Evolutionary conservation across 2,888 invertebrate genomes (phyloP).

Genomic region (Drosophila maculinotata): DNA sequence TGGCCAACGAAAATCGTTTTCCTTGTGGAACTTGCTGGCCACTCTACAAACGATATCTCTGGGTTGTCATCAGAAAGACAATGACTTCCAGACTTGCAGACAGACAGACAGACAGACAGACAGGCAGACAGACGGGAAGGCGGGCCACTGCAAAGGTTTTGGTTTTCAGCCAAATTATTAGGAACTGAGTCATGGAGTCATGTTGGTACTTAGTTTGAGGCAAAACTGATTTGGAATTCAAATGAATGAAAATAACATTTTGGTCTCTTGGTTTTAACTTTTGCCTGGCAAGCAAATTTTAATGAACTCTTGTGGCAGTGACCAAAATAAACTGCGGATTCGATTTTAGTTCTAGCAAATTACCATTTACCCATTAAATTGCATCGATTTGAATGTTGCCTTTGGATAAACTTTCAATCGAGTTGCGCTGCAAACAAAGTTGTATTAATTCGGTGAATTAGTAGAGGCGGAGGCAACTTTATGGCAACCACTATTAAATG

Average conservation of each 20-base stretch:
- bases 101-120: slow-evolving; percentile 10
- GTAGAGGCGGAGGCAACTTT: slow-evolving; percentile 10
- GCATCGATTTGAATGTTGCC: slow-evolving; percentile 1
- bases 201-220: slow-evolving; percentile 10
- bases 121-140: neutral
- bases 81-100: slow-evolving; percentile 48
- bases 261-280: slow-evolving; percentile 49
- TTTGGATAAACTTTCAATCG: slow-evolving; percentile 3
- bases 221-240: slow-evolving; percentile 64
- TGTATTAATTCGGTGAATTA: slow-evolving; percentile 52
- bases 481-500: slow-evolving; percentile 26
- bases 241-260: slow-evolving; percentile 64
- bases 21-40: slow-evolving; percentile 49
- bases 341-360: slow-evolving; percentile 3
- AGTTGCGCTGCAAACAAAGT: slow-evolving; percentile 8
- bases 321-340: slow-evolving; percentile 17
- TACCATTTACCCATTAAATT: slow-evolving; percentile 16
- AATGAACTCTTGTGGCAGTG: slow-evolving; percentile 54
- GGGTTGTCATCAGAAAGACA: slow-evolving; percentile 70
- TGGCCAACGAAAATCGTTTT: slow-evolving; percentile 70
- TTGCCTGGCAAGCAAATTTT: slow-evolving; percentile 70
- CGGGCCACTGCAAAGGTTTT: slow-evolving; percentile 36
- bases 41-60: slow-evolving; percentile 64
- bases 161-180: slow-evolving; percentile 78
- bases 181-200: slow-evolving; percentile 33